Evolutionary conservation across 37 sponge, comb jelly and placozoan species (phyloP).

Genomic region (Tethya wilhelma): DNA sequence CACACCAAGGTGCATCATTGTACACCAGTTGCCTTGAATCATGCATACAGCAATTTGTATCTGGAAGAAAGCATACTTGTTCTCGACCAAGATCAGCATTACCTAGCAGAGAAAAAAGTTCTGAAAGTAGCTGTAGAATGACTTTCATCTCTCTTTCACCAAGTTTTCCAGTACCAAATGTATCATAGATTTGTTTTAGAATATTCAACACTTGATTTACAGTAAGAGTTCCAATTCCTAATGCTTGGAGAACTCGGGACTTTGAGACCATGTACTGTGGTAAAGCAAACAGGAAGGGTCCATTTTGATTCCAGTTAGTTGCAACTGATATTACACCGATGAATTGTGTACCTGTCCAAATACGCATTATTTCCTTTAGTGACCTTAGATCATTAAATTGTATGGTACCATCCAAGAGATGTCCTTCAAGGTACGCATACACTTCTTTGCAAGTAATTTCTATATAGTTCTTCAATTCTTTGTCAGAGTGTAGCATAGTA

Average conservation of each 20-base stretch:
- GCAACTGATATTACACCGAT: not conserved
- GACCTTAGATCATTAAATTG: not conserved
- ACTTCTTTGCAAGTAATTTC: not conserved
- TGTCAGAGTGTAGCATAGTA: no score
- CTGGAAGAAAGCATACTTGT: constrained; percentile 2
- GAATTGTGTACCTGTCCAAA: constrained; percentile 7
- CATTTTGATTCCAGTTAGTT: not conserved
- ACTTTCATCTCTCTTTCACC: not conserved
- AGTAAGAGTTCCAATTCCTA: not conserved
- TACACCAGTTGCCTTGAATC: not conserved
- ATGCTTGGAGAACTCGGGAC: not conserved
- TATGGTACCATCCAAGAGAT: not conserved
- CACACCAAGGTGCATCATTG: constrained; percentile 9
- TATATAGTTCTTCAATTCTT: not conserved
- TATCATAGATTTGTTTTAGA: not conserved
- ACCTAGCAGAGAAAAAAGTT: no score
- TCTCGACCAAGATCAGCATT: not conserved
- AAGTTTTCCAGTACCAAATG: not conserved
- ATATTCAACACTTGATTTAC: not conserved
- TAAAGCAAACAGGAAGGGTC: not conserved
- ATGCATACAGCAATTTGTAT: not conserved
- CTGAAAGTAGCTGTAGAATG: no score
- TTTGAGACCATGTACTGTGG: not conserved
- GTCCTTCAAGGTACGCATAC: not conserved
- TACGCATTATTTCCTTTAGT: not conserved